Evolutionary conservation across 2,888 invertebrate species (phyloP).

Genomic region (Thereva nobilitata): DNA sequence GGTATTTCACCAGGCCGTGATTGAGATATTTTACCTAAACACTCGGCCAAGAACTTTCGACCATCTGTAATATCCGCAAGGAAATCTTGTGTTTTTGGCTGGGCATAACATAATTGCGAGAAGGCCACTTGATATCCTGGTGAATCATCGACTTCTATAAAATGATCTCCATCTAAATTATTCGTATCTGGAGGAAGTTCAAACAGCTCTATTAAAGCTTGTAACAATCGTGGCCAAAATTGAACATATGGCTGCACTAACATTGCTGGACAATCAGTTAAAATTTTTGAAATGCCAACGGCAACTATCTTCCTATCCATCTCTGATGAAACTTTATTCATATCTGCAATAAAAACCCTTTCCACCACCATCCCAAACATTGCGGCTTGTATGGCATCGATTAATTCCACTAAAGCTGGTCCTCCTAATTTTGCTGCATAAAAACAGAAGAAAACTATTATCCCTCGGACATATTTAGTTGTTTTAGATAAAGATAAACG

Average conservation of each 20-base stretch:
- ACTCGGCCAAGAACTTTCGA: constrained; percentile 71
- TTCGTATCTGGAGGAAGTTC: constrained; percentile 86
- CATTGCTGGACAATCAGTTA: constrained; percentile 76
- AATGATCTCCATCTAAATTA: constrained; percentile 81
- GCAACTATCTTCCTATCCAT: constrained; percentile 89
- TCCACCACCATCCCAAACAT: constrained; percentile 97
- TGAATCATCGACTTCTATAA: constrained; percentile 84
- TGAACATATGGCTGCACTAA: constrained; percentile 69
- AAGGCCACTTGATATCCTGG: constrained; percentile 87
- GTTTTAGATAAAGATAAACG: constrained; percentile 92
- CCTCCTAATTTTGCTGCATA: constrained; percentile 83
- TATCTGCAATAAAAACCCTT: constrained; percentile 81
- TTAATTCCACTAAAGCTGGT: constrained; percentile 70
- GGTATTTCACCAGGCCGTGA: constrained; percentile 70
- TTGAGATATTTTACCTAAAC: constrained; percentile 69
- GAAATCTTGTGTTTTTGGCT: constrained; percentile 70
- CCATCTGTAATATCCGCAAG: constrained; percentile 52
- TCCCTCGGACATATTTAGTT: constrained; percentile 87
- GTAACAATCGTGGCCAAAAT: constrained; percentile 65
- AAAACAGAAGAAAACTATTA: constrained; percentile 89
- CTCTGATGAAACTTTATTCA: constrained; percentile 82
- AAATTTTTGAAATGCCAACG: constrained; percentile 82
- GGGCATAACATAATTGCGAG: constrained; percentile 85
- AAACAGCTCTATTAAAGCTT: constrained; percentile 82
- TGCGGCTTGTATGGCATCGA: constrained; percentile 85